Evolutionary conservation across 2,113 vertebrate species (phyloP).

Genomic region (Melanocharis versteri): DNA sequence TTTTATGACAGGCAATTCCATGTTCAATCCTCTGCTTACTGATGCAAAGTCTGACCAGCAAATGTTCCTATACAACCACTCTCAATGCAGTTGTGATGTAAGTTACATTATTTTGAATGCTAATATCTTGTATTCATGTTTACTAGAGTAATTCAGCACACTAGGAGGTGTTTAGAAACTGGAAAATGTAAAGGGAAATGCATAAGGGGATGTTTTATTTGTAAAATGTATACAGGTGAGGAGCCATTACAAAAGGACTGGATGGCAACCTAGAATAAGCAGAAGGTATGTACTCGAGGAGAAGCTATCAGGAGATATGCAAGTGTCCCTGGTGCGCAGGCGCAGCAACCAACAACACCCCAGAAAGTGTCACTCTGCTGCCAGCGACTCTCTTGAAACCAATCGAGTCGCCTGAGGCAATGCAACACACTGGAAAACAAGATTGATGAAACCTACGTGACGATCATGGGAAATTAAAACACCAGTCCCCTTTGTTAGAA

Average conservation of each 20-base stretch:
- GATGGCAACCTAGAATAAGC: not conserved
- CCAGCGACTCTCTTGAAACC: not conserved
- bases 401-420: not conserved
- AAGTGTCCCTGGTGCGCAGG: fast-evolving
- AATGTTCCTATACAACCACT: not conserved
- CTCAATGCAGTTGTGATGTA: not conserved
- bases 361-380: not conserved
- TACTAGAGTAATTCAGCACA: not conserved
- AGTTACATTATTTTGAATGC: not conserved
- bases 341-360: not conserved
- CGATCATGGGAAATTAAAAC: not conserved
- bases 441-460: not conserved
- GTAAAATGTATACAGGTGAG: not conserved
- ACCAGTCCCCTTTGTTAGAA: not conserved
- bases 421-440: not conserved
- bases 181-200: not conserved
- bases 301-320: not conserved
- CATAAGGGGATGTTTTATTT: not conserved
- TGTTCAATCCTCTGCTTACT: not conserved
- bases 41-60: not conserved
- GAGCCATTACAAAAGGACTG: not conserved
- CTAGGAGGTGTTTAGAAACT: not conserved
- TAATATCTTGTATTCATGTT: not conserved
- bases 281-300: not conserved
- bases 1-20: not conserved